Conservation (phyloP, 2,797 vertebrate genomes). For the Chlorospingus semifuscus region DNA sequence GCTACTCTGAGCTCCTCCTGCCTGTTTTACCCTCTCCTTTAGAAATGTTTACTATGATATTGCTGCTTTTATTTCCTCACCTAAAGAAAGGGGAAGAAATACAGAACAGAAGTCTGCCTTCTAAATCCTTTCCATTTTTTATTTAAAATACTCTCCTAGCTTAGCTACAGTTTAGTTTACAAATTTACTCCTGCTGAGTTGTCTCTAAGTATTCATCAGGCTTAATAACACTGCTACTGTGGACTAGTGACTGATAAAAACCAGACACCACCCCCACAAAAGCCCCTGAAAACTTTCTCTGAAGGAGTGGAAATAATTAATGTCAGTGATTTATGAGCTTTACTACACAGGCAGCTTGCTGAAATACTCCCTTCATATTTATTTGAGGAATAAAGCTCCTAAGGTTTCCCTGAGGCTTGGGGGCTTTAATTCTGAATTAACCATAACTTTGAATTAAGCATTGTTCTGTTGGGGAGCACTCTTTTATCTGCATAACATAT, state of each 20-base stretch:
- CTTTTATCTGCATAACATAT: background rate
- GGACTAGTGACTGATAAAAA: background rate
- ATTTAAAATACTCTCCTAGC: background rate
- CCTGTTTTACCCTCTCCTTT: background rate
- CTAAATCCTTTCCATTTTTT: background rate
- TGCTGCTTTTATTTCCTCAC: background rate
- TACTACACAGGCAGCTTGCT: background rate
- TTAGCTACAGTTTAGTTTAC: background rate
- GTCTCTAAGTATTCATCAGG: background rate
- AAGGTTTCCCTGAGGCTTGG: background rate
- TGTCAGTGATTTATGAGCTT: background rate
- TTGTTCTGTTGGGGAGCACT: background rate
- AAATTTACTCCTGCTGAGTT: background rate
- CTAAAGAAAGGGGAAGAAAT: background rate
- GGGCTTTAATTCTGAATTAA: background rate
- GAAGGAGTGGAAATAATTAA: background rate
- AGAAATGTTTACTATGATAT: background rate
- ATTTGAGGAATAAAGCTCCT: background rate
- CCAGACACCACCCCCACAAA: background rate
- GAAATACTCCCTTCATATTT: background rate
- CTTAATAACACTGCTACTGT: background rate
- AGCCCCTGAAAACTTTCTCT: background rate
- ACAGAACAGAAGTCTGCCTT: background rate
- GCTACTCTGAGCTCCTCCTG: background rate
- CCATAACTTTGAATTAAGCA: background rate